These are phyloP conservation scores for Buceros bicornis DNA, from an alignment of 2,797 vertebrate genomes.

Conservation along the genomic window DNA sequence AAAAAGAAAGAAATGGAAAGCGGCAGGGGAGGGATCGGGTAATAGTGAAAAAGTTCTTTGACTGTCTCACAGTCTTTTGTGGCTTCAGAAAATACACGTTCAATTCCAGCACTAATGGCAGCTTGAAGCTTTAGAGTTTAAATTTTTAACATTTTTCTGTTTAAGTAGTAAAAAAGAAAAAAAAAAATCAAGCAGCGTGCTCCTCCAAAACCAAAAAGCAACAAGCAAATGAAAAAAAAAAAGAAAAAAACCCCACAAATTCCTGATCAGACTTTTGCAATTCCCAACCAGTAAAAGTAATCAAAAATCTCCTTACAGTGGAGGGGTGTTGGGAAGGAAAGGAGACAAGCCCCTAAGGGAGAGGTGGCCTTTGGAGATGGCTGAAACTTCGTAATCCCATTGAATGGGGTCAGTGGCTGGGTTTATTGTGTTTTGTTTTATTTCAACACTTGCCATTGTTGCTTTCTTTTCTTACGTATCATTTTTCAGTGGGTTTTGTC, in stretches of 20 bases:
- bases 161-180: constrained; percentile 15
- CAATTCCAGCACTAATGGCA: constrained; percentile 65
- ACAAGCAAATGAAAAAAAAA: background rate
- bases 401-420: constrained; percentile 27
- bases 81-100: constrained; percentile 70
- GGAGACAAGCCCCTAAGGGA: background rate
- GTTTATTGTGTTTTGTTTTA: constrained; percentile 53
- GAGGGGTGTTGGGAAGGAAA: background rate
- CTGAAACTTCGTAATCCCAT: constrained; percentile 22
- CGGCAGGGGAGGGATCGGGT: background rate
- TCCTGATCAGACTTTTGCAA: background rate
- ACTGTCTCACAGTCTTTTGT: constrained; percentile 26
- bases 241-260: background rate
- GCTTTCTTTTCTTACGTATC: constrained; percentile 13
- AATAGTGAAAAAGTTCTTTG: constrained; percentile 47
- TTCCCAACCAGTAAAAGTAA: constrained; percentile 13
- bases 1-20: constrained; percentile 56
- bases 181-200: background rate
- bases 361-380: constrained; percentile 32
- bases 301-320: background rate
- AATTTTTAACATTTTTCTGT: constrained; percentile 54
- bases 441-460: constrained; percentile 58
- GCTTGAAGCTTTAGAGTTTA: constrained; percentile 64
- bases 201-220: background rate
- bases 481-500: constrained; percentile 37